A percentile compares a stretch with the other conserved stretches of the same genome.
phyloP scores from a whole-genome alignment of 2,888 invertebrate species.

The Noctua fimbriata region DNA sequence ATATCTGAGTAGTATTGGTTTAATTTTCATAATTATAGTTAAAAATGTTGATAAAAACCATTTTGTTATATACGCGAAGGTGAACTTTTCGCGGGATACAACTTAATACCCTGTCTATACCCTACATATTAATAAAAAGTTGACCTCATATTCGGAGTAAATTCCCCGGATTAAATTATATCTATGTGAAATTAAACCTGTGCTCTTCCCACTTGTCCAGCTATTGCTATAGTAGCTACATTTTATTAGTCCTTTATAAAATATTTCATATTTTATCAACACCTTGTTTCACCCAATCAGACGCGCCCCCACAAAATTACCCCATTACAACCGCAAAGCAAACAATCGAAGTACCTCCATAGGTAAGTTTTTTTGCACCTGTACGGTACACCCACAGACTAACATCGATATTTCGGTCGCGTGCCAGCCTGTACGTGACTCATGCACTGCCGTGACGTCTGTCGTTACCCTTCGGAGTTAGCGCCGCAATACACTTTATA shows the following conservation, averaged over 20 bases:
- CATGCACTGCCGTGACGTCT: slow-evolving; percentile 72
- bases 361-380: slow-evolving; percentile 59
- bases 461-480: slow-evolving; percentile 55
- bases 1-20: no score
- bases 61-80: no score
- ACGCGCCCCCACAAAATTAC: slow-evolving; percentile 18
- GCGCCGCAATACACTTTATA: slow-evolving; percentile 56
- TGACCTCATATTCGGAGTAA: no score
- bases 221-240: not conserved
- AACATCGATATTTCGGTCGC: slow-evolving; percentile 77
- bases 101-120: no score
- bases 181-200: not conserved
- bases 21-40: no score
- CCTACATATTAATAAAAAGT: no score
- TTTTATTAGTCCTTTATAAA: not conserved
- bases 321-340: slow-evolving; percentile 41
- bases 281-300: slow-evolving; percentile 18
- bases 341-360: slow-evolving; percentile 30
- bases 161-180: no score
- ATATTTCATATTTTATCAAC: not conserved
- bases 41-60: no score
- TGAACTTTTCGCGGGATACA: no score
- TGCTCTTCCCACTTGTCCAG: not conserved
- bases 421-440: slow-evolving; percentile 77
- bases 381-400: slow-evolving; percentile 49